Conservation (phyloP, 2,797 vertebrate genomes). For the Poeciliopsis paucimaculata region DNA sequence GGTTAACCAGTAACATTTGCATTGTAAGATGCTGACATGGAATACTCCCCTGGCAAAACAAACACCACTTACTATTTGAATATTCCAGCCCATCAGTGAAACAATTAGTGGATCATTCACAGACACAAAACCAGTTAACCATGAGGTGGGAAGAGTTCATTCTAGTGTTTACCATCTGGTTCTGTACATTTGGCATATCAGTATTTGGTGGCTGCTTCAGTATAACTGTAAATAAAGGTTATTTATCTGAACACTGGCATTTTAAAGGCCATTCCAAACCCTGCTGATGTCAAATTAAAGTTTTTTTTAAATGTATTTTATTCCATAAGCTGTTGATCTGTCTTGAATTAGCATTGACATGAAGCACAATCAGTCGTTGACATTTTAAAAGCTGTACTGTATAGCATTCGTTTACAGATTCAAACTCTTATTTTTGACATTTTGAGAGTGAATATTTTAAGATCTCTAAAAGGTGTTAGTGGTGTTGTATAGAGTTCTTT, state of each 20-base stretch:
- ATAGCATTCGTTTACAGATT: constrained; percentile 26
- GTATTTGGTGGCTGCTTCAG: constrained; percentile 17
- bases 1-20: background rate
- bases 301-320: constrained; percentile 27
- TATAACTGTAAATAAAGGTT: constrained; percentile 22
- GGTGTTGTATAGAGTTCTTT: constrained; percentile 6
- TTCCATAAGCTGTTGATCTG: constrained; percentile 53
- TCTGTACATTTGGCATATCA: constrained; percentile 5
- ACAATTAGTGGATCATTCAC: constrained; percentile 8
- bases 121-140: constrained; percentile 24
- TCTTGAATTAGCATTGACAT: constrained; percentile 33
- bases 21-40: background rate
- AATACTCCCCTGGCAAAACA: constrained; percentile 27
- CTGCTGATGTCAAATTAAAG: constrained; percentile 26
- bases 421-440: constrained; percentile 30
- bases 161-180: background rate
- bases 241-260: constrained; percentile 32
- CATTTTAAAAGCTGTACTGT: constrained; percentile 39
- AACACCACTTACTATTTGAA: constrained; percentile 26
- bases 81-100: constrained; percentile 9
- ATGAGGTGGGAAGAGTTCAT: constrained; percentile 43
- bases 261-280: constrained; percentile 46
- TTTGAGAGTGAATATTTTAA: constrained; percentile 17
- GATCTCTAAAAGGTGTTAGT: background rate
- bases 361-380: constrained; percentile 32